phyloP scores from a whole-genome alignment of 1,140 invertebrate species.

The Acromyrmex charruanus region DNA sequence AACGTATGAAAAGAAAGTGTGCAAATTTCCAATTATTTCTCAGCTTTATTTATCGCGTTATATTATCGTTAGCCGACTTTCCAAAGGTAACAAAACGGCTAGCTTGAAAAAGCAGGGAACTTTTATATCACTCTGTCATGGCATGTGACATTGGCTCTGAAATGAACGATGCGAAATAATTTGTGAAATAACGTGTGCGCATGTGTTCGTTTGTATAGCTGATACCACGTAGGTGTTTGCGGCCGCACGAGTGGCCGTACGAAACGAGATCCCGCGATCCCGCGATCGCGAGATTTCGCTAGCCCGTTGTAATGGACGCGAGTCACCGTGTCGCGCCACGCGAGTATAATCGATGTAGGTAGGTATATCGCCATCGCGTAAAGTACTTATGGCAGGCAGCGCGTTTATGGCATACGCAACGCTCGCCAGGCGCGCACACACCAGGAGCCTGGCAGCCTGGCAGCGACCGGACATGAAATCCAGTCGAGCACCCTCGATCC shows the following conservation, averaged over 20 bases:
- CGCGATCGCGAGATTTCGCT: conserved; percentile 56
- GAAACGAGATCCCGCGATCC: conserved; percentile 53
- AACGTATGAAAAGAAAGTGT: neutral
- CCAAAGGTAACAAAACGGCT: conserved; percentile 18
- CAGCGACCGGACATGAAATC: conserved; percentile 75
- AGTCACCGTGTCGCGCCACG: conserved; percentile 34
- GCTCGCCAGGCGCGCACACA: conserved; percentile 33
- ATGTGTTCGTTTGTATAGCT: neutral
- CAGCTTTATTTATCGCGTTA: neutral
- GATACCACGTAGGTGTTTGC: neutral
- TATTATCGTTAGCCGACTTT: neutral
- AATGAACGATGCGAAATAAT: conserved; percentile 62
- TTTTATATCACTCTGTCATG: conserved; percentile 52
- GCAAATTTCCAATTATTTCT: conserved; percentile 3
- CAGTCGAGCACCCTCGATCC: conserved; percentile 72
- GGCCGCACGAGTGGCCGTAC: conserved; percentile 64
- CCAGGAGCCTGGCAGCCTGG: conserved; percentile 52
- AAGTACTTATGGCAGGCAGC: conserved; percentile 73
- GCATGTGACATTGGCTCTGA: conserved; percentile 50
- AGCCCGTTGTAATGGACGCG: conserved; percentile 72
- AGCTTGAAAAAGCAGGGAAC: conserved; percentile 52
- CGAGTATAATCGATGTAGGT: conserved; percentile 60
- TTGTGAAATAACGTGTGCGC: neutral
- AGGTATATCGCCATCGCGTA: conserved; percentile 49
- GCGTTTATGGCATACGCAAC: conserved; percentile 74